Evolutionary conservation across 2,113 vertebrate species (phyloP).

Genomic region (Carassius carassius): DNA sequence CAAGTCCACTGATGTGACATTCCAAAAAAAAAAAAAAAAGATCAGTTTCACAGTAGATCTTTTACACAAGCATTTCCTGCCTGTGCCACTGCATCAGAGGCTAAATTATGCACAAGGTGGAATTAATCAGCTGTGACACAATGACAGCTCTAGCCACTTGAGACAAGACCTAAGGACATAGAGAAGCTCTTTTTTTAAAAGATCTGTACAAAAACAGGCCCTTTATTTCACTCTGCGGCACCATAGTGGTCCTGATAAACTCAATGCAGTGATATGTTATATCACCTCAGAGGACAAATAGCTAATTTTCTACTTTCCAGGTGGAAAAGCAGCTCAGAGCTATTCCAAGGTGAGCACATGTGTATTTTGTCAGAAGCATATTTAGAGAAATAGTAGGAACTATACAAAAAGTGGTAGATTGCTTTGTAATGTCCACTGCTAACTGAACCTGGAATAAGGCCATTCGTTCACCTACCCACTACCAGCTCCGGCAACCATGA

Average conservation of each 20-base stretch:
- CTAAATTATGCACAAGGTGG: constrained; percentile 76
- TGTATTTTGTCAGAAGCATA: constrained; percentile 37
- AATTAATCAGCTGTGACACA: constrained; percentile 74
- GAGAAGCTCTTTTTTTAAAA: constrained; percentile 58
- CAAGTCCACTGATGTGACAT: constrained; percentile 2
- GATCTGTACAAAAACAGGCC: constrained; percentile 51
- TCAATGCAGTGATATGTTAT: not conserved
- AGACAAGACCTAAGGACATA: constrained; percentile 63
- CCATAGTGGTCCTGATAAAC: not conserved
- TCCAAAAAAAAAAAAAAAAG: constrained; percentile 50
- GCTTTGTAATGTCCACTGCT: constrained; percentile 61
- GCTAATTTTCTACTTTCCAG: constrained; percentile 21
- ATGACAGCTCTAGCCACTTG: constrained; percentile 73
- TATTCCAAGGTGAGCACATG: constrained; percentile 34
- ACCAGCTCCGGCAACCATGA: constrained; percentile 71
- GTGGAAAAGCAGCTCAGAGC: constrained; percentile 36
- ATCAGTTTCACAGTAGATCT: constrained; percentile 64
- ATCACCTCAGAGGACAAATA: constrained; percentile 12
- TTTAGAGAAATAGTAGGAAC: constrained; percentile 63
- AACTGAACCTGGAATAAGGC: constrained; percentile 73
- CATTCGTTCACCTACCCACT: constrained; percentile 68
- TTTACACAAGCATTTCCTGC: constrained; percentile 57
- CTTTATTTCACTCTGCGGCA: not conserved
- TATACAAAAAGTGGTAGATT: constrained; percentile 60
- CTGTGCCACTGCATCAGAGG: constrained; percentile 65